Conservation (phyloP, 2,888 invertebrate genomes). For the Drosophila colorata region DNA sequence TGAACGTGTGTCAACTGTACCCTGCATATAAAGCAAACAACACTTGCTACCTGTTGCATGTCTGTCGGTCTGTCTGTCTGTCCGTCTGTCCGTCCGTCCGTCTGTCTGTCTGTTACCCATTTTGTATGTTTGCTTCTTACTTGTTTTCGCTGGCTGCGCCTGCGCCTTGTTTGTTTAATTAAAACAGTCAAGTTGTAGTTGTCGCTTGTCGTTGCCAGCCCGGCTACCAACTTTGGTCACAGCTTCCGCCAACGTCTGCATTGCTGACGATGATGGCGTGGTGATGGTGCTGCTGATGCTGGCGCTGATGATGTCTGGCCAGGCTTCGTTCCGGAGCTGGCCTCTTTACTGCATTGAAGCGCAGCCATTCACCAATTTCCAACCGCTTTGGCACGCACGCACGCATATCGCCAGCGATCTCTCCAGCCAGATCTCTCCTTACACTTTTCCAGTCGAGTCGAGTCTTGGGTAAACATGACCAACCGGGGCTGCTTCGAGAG, state of each 20-base stretch:
- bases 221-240: slow-evolving; percentile 75
- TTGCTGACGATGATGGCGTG: slow-evolving; percentile 18
- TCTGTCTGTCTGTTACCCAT: slow-evolving; percentile 5
- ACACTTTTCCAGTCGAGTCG: slow-evolving; percentile 51
- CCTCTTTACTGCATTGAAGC: slow-evolving; percentile 74
- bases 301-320: background rate
- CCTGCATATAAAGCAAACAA: slow-evolving; percentile 30
- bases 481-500: slow-evolving; percentile 48
- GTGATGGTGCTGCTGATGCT: background rate
- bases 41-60: slow-evolving; percentile 64
- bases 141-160: slow-evolving; percentile 35
- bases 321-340: slow-evolving; percentile 18
- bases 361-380: slow-evolving; percentile 75
- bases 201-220: slow-evolving; percentile 35
- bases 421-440: slow-evolving; percentile 28
- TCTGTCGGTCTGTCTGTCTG: slow-evolving; percentile 1
- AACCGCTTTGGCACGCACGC: slow-evolving; percentile 53
- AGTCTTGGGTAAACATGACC: slow-evolving; percentile 76
- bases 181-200: slow-evolving; percentile 64
- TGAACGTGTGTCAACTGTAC: slow-evolving; percentile 64
- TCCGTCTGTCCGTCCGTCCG: slow-evolving; percentile 3
- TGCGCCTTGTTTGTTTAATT: slow-evolving; percentile 74
- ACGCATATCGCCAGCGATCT: slow-evolving; percentile 47
- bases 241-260: slow-evolving; percentile 70
- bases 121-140: slow-evolving; percentile 29